Percentiles rank a stretch among this genome's conserved stretches.
phyloP scores from a whole-genome alignment of 2,888 invertebrate genomes.

The Cordilura impudica region DNA sequence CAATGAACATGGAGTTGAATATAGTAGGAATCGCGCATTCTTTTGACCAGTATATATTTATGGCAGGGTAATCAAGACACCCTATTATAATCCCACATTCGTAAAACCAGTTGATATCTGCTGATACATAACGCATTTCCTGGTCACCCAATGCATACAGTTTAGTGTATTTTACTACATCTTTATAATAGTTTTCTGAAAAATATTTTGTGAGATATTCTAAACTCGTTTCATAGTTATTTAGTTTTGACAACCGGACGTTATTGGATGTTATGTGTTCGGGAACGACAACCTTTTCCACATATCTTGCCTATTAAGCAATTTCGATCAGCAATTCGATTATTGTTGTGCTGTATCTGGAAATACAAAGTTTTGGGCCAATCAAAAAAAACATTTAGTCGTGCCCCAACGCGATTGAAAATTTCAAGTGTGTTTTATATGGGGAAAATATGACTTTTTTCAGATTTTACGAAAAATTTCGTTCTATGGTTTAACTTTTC shows the following conservation, averaged over 20 bases:
- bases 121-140: conserved; percentile 4
- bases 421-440: too few species aligned
- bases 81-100: conserved; percentile 4
- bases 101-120: conserved; percentile 25
- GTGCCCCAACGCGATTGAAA: too few species aligned
- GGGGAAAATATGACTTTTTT: too few species aligned
- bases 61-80: conserved; percentile 13
- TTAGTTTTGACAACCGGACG: conserved; percentile 10
- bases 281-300: conserved; percentile 20
- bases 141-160: conserved; percentile 4
- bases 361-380: too few species aligned
- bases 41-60: conserved; percentile 13
- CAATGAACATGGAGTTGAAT: not conserved
- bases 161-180: too few species aligned
- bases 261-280: conserved; percentile 9
- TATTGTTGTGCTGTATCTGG: not conserved
- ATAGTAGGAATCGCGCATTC: conserved; percentile 1
- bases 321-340: not conserved
- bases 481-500: too few species aligned
- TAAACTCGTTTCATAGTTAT: conserved; percentile 3
- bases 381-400: too few species aligned
- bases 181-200: not conserved
- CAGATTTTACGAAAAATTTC: too few species aligned
- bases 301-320: too few species aligned
- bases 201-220: conserved; percentile 10